These are phyloP conservation scores for Latrodectus elegans DNA, from an alignment of 2,888 invertebrate genomes.

Conservation along the genomic window DNA sequence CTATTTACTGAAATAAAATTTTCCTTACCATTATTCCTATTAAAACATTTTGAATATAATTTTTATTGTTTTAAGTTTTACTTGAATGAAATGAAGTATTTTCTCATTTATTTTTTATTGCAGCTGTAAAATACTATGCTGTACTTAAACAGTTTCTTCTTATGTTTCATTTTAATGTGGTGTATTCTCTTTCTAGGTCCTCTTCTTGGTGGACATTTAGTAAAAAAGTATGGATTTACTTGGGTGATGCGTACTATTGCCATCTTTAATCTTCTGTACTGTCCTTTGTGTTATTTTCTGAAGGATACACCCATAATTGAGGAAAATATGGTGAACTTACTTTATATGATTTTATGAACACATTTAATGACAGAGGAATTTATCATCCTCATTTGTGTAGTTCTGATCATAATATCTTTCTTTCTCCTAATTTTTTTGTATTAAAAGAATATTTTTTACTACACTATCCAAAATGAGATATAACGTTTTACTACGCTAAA, in stretches of 20 bases:
- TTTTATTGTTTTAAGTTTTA: background rate
- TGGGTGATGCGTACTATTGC: conserved; percentile 85
- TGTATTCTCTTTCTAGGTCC: conserved; percentile 79
- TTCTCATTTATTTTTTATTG: background rate
- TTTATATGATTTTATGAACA: background rate
- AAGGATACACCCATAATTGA: conserved; percentile 72
- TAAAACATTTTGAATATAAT: background rate
- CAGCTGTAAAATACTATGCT: background rate
- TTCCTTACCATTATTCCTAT: too few species aligned
- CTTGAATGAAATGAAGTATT: background rate
- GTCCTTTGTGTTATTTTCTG: conserved; percentile 79
- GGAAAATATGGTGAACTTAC: conserved; percentile 72
- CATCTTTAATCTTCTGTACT: conserved; percentile 82
- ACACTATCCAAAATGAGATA: too few species aligned
- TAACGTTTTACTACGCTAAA: too few species aligned
- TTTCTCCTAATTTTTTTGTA: too few species aligned
- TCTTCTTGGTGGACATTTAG: conserved; percentile 83
- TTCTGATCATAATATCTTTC: too few species aligned
- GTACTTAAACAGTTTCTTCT: background rate
- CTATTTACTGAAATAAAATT: background rate
- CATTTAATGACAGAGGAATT: too few species aligned
- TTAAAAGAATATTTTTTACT: too few species aligned
- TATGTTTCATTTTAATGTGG: background rate
- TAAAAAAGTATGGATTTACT: conserved; percentile 82
- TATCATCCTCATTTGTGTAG: too few species aligned